Conservation (phyloP, 1,140 invertebrate genomes). For the Bombyx mandarina region DNA sequence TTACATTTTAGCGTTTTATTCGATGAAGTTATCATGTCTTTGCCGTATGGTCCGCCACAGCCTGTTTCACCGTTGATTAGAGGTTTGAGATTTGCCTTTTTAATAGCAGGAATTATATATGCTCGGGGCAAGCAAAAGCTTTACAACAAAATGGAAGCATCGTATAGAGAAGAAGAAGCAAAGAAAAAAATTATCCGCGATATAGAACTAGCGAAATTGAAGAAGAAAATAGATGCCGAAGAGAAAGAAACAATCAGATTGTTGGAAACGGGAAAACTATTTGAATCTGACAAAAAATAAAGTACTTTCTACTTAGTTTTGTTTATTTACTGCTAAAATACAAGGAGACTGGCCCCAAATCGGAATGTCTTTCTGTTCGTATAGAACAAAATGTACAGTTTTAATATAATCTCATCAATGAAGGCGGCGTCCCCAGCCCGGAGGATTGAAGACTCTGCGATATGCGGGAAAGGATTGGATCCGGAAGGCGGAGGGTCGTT, state of each 20-base stretch:
- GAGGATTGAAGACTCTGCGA: too few relatives aligned
- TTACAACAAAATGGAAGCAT: slow-evolving; percentile 32
- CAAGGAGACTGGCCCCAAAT: too few relatives aligned
- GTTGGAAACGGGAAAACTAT: slow-evolving; percentile 42
- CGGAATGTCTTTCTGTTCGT: too few relatives aligned
- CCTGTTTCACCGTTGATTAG: slow-evolving; percentile 54
- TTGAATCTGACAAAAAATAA: slow-evolving; percentile 11
- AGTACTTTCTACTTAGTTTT: neutral
- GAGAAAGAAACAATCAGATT: slow-evolving; percentile 34
- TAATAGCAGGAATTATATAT: slow-evolving; percentile 51
- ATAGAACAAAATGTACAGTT: too few relatives aligned
- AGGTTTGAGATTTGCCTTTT: slow-evolving; percentile 37
- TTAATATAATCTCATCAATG: too few relatives aligned
- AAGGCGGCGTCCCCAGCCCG: too few relatives aligned
- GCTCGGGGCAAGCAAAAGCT: slow-evolving; percentile 35
- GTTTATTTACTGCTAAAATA: neutral
- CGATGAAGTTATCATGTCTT: slow-evolving; percentile 20
- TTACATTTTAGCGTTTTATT: too few relatives aligned
- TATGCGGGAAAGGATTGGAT: too few relatives aligned
- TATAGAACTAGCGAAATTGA: slow-evolving; percentile 34
- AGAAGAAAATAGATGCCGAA: slow-evolving; percentile 38
- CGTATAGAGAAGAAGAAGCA: slow-evolving; percentile 36
- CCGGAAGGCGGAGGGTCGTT: too few relatives aligned
- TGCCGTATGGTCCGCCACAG: slow-evolving; percentile 45
- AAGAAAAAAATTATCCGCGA: slow-evolving; percentile 44